phyloP scores from a whole-genome alignment of 1,140 invertebrate species.

The Ips typographus region DNA sequence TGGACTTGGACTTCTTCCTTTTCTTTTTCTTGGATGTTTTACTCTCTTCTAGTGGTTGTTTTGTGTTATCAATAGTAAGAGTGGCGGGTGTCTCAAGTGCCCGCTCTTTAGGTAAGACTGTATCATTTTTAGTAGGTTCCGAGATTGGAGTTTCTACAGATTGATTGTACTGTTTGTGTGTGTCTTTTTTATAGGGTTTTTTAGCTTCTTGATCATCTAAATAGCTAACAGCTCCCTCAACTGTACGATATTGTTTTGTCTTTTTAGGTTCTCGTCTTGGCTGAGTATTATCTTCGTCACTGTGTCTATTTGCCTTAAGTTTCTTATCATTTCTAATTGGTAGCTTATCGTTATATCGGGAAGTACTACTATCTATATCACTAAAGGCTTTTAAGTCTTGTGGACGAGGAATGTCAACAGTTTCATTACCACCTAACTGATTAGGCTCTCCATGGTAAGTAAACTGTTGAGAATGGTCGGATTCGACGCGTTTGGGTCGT shows the following conservation, averaged over 20 bases:
- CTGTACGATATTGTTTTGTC: too few relatives aligned
- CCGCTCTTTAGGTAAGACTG: neutral
- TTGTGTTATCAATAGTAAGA: neutral
- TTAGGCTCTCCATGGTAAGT: constrained; percentile 42
- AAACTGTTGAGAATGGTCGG: constrained; percentile 35
- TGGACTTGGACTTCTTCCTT: too few relatives aligned
- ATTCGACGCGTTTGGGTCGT: constrained; percentile 42
- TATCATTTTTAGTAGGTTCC: too few relatives aligned
- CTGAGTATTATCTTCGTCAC: constrained; percentile 2
- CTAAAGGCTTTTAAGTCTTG: constrained; percentile 43
- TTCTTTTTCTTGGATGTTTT: too few relatives aligned
- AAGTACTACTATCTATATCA: constrained; percentile 39
- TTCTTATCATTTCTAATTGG: neutral
- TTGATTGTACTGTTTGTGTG: too few relatives aligned
- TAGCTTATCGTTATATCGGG: constrained; percentile 46
- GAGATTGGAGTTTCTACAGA: too few relatives aligned
- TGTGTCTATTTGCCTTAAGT: constrained; percentile 13
- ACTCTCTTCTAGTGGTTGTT: neutral
- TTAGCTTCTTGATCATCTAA: too few relatives aligned
- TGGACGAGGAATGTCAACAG: constrained; percentile 35
- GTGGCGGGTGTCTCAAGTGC: neutral
- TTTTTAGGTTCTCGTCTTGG: too few relatives aligned
- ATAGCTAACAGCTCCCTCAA: too few relatives aligned
- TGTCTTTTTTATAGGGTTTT: too few relatives aligned
- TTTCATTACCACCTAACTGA: constrained; percentile 40